Evolutionary conservation across 2,113 vertebrate species (phyloP), one percentile per base, ranked within the genome.

Genomic region (Coryphaenoides rupestris): DNA sequence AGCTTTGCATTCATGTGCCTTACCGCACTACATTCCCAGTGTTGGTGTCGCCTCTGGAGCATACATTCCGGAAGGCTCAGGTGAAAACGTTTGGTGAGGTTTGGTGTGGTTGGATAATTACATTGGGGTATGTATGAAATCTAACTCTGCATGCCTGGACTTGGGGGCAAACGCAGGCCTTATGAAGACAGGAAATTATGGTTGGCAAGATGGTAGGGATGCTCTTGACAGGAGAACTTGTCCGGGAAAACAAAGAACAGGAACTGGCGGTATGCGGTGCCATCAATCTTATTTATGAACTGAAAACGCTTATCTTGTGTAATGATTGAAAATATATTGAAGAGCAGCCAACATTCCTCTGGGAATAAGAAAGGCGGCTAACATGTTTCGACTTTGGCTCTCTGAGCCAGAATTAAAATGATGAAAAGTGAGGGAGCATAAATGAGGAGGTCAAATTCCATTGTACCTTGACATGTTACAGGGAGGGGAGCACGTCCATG

Each of bases 231-330:
- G 68, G 24, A 65, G 53, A 23, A 71, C 46, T 73, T 68, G 68
- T 72, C 70, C 82, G 83, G 78, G 80, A 84, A 87, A 82, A 77
- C 66, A 84, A 70, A 84, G 79, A 75, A 61, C 69, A 79, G 77
- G 79, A 88, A 82, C 75, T 74, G 73, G 57, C 60, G 77, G 78
- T 70, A 85, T 86, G 81, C 23, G 5, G 63, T 60, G 69, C 78
- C 73, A 86, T 89, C 77, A 82, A 89, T 89, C 86, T 81, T 76
- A 74, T 84, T 87, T 85, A 85, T 83, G 83, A 86, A 81, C 73
- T 75, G 62, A 66, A 65, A 60, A 70, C 45, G 72, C 81, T 86
- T 86, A 85, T 87, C 83, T 83, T 62, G 64, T 21, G 10, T 6
- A 60, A 58, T 75, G 70, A 80, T 74, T 81, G 83, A 87, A 80